phyloP scores from a whole-genome alignment of 64 coral and sea anemone genomes.

The Cladopsammia gracilis region DNA sequence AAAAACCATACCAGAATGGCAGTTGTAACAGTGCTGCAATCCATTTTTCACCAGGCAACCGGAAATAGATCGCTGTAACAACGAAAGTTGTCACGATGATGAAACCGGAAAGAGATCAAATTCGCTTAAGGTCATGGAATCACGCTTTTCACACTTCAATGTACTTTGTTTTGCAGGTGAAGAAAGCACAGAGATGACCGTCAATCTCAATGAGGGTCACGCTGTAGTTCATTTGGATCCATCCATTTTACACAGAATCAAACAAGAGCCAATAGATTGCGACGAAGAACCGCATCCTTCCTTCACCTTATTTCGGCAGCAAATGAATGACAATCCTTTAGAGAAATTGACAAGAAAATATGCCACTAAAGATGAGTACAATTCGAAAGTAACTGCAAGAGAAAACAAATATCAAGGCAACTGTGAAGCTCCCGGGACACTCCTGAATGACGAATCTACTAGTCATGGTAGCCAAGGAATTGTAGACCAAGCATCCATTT shows the following conservation, averaged over 20 bases:
- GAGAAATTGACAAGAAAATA: background rate
- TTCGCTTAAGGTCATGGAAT: too few species aligned
- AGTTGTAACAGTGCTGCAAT: too few species aligned
- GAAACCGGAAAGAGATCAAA: too few species aligned
- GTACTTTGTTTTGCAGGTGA: background rate
- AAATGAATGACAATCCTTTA: background rate
- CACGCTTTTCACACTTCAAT: too few species aligned
- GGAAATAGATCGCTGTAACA: too few species aligned
- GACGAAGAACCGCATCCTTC: background rate
- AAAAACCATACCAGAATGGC: too few species aligned
- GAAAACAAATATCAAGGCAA: too few species aligned
- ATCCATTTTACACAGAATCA: constrained; percentile 11
- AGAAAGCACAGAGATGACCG: background rate
- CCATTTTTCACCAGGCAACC: too few species aligned
- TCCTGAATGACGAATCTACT: background rate
- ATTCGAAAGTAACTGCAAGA: too few species aligned
- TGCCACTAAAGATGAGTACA: background rate
- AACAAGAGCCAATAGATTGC: constrained; percentile 20
- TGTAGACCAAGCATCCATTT: background rate
- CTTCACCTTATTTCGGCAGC: background rate
- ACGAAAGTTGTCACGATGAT: too few species aligned
- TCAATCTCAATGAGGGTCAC: background rate
- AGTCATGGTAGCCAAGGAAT: background rate
- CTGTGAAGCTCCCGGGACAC: background rate
- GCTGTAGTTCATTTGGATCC: constrained; percentile 1